Evolutionary conservation across 1,140 invertebrate genomes (phyloP).

Genomic region (Radopholus similis): DNA sequence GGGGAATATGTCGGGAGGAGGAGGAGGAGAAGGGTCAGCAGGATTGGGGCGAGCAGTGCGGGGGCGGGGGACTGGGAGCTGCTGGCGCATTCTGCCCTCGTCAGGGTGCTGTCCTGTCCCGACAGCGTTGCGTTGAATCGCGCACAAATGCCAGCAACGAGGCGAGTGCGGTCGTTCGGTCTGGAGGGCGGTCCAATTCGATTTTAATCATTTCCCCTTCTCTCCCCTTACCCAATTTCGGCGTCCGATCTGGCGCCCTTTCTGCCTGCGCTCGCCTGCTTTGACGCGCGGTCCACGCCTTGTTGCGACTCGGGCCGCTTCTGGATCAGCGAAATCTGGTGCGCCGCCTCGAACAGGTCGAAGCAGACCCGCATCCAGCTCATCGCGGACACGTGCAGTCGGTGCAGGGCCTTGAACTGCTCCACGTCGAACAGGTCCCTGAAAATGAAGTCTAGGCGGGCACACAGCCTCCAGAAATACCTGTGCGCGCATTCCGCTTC

Average conservation of each 20-base stretch:
- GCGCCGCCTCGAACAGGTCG: constrained; percentile 34
- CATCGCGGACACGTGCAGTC: constrained; percentile 36
- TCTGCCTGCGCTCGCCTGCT: background rate
- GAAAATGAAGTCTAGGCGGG: too few species aligned
- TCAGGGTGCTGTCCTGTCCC: too few species aligned
- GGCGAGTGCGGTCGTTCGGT: too few species aligned
- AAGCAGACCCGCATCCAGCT: constrained; percentile 41
- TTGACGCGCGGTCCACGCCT: constrained; percentile 1
- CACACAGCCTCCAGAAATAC: too few species aligned
- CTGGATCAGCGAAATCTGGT: constrained; percentile 19
- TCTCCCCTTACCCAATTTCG: background rate
- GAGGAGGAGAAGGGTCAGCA: too few species aligned
- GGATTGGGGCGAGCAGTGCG: too few species aligned
- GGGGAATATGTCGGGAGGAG: too few species aligned
- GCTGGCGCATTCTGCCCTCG: too few species aligned
- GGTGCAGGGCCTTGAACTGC: constrained; percentile 44
- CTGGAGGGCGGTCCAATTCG: too few species aligned
- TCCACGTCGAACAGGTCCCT: constrained; percentile 39
- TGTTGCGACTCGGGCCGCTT: background rate
- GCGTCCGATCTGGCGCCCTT: background rate
- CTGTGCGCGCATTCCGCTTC: constrained; percentile 36
- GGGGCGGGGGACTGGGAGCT: too few species aligned
- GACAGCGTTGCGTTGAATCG: too few species aligned
- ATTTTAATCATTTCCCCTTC: background rate
- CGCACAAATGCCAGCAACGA: too few species aligned